A percentile compares a stretch with the other conserved stretches of the same genome.
These are phyloP conservation scores for Scopus umbretta DNA, from an alignment of 2,113 vertebrate genomes.

Conservation along the genomic window DNA sequence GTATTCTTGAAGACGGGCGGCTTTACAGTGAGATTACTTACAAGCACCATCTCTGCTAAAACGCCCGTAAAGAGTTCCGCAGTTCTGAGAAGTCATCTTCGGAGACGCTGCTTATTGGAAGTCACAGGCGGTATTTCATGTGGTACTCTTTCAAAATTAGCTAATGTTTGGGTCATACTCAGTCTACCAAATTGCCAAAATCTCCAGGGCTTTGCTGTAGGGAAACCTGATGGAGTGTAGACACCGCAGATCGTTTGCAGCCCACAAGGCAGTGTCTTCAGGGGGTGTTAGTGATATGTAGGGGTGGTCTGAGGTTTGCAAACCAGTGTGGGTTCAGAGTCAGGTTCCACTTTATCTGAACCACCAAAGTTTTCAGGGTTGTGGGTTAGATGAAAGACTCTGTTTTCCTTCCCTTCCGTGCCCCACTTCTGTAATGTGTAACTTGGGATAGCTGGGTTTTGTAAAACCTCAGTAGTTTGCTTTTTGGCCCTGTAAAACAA, in stretches of 20 bases:
- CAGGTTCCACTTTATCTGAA: not conserved
- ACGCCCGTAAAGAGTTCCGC: conserved; percentile 68
- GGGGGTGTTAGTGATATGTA: not conserved
- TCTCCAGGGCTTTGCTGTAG: conserved; percentile 24
- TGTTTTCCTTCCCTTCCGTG: not conserved
- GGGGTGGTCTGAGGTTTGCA: conserved; percentile 2
- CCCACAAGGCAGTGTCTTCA: not conserved
- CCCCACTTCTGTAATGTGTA: not conserved
- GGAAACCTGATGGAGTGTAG: not conserved
- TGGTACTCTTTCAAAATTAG: conserved; percentile 57
- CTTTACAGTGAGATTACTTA: conserved; percentile 73
- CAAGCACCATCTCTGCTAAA: conserved; percentile 67
- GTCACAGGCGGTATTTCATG: conserved; percentile 50
- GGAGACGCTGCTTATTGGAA: conserved; percentile 72
- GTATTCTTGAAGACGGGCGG: conserved; percentile 67
- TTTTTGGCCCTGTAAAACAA: not conserved
- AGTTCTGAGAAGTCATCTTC: conserved; percentile 72
- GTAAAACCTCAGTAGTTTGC: not conserved
- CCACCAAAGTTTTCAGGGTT: not conserved
- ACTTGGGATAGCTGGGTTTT: not conserved
- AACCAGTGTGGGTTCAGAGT: not conserved
- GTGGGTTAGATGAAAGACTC: not conserved
- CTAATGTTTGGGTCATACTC: conserved; percentile 62
- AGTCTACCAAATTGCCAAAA: conserved; percentile 31
- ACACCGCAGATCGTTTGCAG: not conserved